A percentile compares a stretch with the other conserved stretches of the same genome.
Conservation (phyloP, 2,797 vertebrate genomes). For the Hybognathus amarus region DNA sequence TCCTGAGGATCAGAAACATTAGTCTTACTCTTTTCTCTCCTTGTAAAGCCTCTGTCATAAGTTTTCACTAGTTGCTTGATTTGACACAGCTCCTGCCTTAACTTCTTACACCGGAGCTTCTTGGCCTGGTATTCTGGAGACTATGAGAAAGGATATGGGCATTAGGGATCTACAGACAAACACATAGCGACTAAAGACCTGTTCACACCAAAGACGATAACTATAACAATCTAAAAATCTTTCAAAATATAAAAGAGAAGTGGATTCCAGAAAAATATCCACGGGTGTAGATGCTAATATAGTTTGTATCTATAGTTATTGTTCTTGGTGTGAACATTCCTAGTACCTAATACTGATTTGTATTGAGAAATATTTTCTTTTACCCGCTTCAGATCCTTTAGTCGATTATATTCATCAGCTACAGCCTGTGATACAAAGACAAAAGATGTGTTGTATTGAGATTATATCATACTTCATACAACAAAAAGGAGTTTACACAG, state of each 20-base stretch:
- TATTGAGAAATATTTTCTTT: constrained; percentile 55
- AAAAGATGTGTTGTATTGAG: background rate
- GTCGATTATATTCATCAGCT: constrained; percentile 84
- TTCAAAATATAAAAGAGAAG: background rate
- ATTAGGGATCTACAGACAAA: background rate
- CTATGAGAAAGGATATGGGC: constrained; percentile 61
- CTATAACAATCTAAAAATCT: background rate
- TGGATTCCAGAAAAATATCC: background rate
- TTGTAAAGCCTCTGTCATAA: constrained; percentile 78
- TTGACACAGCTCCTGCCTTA: constrained; percentile 83
- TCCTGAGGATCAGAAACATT: constrained; percentile 12
- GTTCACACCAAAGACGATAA: background rate
- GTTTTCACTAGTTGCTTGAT: constrained; percentile 84
- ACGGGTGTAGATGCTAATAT: background rate
- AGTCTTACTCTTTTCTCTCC: constrained; percentile 1
- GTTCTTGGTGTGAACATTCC: background rate
- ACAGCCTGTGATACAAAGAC: constrained; percentile 73
- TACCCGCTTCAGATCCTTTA: constrained; percentile 84
- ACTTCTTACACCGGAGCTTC: constrained; percentile 78
- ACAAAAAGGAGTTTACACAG: background rate
- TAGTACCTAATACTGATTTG: background rate
- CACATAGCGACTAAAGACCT: background rate
- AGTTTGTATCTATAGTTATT: background rate
- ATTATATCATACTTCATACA: background rate
- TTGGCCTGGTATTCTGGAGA: constrained; percentile 80